Base-by-base conservation (phyloP, 2,113 vertebrate species). In the Collichthys lucidus region DNA sequence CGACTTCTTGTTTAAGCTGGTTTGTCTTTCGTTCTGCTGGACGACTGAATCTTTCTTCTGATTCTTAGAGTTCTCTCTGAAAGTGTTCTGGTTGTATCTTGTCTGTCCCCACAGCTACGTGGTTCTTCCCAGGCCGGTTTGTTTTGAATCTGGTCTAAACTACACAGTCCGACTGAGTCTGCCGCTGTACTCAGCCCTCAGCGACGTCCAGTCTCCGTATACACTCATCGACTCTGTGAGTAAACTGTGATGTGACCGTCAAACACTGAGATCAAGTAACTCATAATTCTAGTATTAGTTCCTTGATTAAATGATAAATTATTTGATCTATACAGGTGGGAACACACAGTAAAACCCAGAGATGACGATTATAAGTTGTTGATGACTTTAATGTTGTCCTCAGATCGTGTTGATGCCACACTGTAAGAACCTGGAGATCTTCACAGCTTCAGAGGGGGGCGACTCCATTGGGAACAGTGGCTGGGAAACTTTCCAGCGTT, bases 371-470 rank as follows among this genome's bases (percentile, higher is more conserved):
- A 40, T 40, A 40, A 40, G n/a, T n/a, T n/a, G n/a, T 40, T 40
- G 35, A 40, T 9, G 35, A 40, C 7, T 40, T 40, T 40, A 40
- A 40, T 40, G 11, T 46, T 14, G 3, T 46, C 44, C 52, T 57
- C 88, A 99, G 98, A 97, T 99, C 11, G 97, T 99, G 77, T 93
- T 99, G 85, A 97, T 99, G 96, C 98, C 98, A 0, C 96, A 97
- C 94, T 98, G 97, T 89, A 97, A 96, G 86, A 98, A 96, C 0
- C 90, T 99, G 93, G 98, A 99, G 74, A 96, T 99, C 68, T 99
- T 99, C 93, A 95, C 96, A 0, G 94, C 95, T 81, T 96, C 96
- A 0, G 95, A 96, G 1, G 97, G 95, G 0, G 96, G 97, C 4
- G 96, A 97, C 0, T 62, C 95, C 46, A 84, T 93, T 74, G 96